These are phyloP conservation scores for Drosophila meridionalis DNA, from an alignment of 2,888 invertebrate genomes.

Conservation along the genomic window DNA sequence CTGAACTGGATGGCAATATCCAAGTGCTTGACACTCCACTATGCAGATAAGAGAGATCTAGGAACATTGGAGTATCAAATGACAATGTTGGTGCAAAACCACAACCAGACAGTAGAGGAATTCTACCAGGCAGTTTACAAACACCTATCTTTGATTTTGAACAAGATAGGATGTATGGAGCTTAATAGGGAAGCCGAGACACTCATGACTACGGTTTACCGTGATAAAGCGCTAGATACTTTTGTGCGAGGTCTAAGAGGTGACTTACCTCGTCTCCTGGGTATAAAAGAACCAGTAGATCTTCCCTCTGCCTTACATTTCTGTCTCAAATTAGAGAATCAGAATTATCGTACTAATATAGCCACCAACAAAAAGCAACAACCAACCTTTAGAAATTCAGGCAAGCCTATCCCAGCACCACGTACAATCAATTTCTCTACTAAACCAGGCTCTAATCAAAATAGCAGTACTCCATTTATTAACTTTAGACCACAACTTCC, in stretches of 20 bases:
- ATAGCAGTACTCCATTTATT: no score
- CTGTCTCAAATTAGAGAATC: background rate
- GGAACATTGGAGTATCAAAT: conserved; percentile 2
- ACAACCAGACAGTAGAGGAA: background rate
- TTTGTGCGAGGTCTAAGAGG: background rate
- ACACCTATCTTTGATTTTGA: background rate
- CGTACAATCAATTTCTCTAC: no score
- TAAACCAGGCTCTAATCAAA: no score
- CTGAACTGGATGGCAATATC: conserved; percentile 17
- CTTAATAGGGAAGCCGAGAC: background rate
- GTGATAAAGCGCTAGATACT: background rate
- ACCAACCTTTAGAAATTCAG: no score
- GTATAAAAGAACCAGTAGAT: background rate
- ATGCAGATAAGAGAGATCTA: conserved; percentile 21
- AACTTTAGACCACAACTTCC: no score
- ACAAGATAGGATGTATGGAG: background rate
- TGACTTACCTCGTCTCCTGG: background rate
- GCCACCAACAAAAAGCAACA: no score
- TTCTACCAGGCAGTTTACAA: background rate
- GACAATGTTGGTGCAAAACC: conserved; percentile 1
- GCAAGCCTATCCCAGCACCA: no score
- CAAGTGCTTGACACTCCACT: conserved; percentile 31
- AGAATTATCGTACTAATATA: no score
- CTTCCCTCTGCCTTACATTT: background rate
- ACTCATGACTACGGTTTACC: background rate